phyloP scores from a whole-genome alignment of 1,140 invertebrate genomes.

The Dendroctonus ponderosae region DNA sequence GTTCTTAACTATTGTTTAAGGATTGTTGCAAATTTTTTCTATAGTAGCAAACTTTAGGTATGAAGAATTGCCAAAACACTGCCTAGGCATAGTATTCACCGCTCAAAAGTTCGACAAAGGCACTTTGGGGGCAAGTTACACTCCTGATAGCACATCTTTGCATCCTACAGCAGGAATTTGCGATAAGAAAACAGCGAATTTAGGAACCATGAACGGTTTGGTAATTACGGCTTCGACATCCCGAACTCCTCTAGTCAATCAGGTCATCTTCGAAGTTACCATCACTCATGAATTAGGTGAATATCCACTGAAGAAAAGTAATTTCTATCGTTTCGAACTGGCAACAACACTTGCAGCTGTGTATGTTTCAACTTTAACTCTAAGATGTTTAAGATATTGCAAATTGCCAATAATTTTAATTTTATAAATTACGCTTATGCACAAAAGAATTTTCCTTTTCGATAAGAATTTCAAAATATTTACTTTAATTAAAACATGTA shows the following conservation, averaged over 20 bases:
- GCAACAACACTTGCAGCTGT: background rate
- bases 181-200: background rate
- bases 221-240: constrained; percentile 12
- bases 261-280: constrained; percentile 21
- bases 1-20: background rate
- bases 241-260: constrained; percentile 7
- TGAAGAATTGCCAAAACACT: constrained; percentile 43
- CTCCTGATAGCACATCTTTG: constrained; percentile 13
- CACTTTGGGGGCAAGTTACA: constrained; percentile 38
- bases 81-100: constrained; percentile 37
- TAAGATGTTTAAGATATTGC: too few species aligned
- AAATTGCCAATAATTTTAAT: too few species aligned
- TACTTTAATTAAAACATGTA: too few species aligned
- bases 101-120: constrained; percentile 37
- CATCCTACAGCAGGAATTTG: constrained; percentile 11
- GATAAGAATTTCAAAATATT: too few species aligned
- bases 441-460: too few species aligned
- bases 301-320: background rate
- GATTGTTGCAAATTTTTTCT: constrained; percentile 37
- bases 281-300: constrained; percentile 26
- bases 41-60: constrained; percentile 42
- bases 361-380: too few species aligned
- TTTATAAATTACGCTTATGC: too few species aligned
- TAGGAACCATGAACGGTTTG: constrained; percentile 14
- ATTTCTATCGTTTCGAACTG: background rate